Conservation (phyloP, 2,888 invertebrate species). For the Heliconius ethilla region DNA sequence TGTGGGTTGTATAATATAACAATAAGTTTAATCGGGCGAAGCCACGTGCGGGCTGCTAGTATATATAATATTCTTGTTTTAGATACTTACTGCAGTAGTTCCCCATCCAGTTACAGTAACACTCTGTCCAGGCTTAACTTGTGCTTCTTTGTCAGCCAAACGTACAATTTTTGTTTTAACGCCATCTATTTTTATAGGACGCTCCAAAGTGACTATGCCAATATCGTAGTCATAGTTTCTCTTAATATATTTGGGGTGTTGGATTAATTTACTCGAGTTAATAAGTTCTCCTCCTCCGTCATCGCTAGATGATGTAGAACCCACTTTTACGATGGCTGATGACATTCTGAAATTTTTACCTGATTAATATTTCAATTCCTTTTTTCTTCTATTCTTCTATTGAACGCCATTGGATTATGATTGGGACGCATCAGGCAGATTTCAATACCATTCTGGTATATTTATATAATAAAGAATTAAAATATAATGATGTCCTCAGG, state of each 20-base stretch:
- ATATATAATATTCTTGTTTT: not conserved
- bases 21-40: too few relatives aligned
- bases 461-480: too few relatives aligned
- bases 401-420: too few relatives aligned
- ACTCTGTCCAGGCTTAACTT: slow-evolving; percentile 52
- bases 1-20: too few relatives aligned
- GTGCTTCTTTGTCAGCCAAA: slow-evolving; percentile 49
- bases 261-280: slow-evolving; percentile 52
- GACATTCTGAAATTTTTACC: slow-evolving; percentile 53
- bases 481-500: too few relatives aligned
- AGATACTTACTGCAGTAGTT: slow-evolving; percentile 48
- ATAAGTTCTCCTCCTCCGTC: slow-evolving; percentile 65
- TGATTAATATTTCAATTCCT: too few relatives aligned
- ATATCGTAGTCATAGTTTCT: slow-evolving; percentile 71
- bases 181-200: slow-evolving; percentile 60
- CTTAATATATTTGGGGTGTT: slow-evolving; percentile 69
- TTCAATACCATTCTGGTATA: too few relatives aligned
- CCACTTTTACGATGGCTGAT: slow-evolving; percentile 62
- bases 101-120: slow-evolving; percentile 70
- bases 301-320: slow-evolving; percentile 58
- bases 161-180: slow-evolving; percentile 53
- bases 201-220: slow-evolving; percentile 60
- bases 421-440: too few relatives aligned
- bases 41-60: too few relatives aligned
- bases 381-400: too few relatives aligned